Conservation (phyloP, 2,888 invertebrate genomes). For the Siphlonurus alternatus region DNA sequence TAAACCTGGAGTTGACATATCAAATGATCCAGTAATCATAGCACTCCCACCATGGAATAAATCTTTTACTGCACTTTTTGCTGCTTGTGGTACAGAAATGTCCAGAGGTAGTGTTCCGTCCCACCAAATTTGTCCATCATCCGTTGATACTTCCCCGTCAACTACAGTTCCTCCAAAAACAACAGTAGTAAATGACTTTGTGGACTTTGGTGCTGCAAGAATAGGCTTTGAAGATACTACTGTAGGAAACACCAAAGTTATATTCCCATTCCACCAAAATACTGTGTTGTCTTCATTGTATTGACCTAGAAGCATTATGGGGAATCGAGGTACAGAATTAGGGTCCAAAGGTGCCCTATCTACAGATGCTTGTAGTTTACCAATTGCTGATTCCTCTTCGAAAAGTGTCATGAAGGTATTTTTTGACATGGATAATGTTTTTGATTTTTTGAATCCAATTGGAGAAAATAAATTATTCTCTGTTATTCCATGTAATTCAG, state of each 20-base stretch:
- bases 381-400: neutral
- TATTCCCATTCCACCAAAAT: slow-evolving; percentile 7
- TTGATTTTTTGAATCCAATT: neutral
- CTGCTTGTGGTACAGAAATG: neutral
- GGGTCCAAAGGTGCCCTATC: neutral
- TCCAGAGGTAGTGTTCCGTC: neutral
- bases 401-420: neutral
- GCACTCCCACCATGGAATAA: neutral
- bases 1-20: neutral
- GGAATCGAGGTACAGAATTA: slow-evolving; percentile 1
- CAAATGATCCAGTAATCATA: neutral
- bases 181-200: neutral
- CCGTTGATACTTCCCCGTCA: neutral
- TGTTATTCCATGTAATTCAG: neutral
- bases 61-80: neutral
- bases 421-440: no score
- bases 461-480: neutral
- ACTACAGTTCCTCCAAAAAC: neutral
- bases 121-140: neutral
- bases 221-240: neutral
- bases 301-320: slow-evolving; percentile 2
- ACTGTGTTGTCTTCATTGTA: neutral
- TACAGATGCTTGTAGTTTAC: neutral
- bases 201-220: neutral
- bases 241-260: neutral